These are phyloP conservation scores for Dromococcyx pavoninus DNA, from an alignment of 2,797 vertebrate species.

Conservation along the genomic window DNA sequence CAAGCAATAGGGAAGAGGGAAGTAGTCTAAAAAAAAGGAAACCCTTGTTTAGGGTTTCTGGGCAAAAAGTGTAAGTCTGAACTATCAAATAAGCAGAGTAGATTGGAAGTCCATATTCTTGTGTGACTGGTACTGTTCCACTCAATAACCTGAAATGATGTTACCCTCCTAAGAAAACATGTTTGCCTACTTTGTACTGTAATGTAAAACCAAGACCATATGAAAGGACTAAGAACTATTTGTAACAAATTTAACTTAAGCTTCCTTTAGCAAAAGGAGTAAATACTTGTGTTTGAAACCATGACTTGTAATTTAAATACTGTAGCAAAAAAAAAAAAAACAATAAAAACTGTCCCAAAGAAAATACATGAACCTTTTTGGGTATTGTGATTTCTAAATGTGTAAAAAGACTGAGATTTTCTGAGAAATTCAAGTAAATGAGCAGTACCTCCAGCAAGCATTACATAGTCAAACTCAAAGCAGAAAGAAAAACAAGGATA, in stretches of 20 bases:
- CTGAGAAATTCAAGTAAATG: slow-evolving; percentile 1
- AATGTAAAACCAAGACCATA: slow-evolving; percentile 41
- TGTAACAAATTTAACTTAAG: slow-evolving; percentile 62
- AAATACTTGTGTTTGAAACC: slow-evolving; percentile 68
- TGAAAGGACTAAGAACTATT: slow-evolving; percentile 50
- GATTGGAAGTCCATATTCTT: slow-evolving; percentile 17
- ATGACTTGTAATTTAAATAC: slow-evolving; percentile 74
- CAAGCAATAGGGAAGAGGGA: background rate
- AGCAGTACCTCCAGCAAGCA: background rate
- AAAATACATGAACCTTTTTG: slow-evolving; percentile 43
- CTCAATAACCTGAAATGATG: slow-evolving; percentile 20
- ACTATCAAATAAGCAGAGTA: background rate
- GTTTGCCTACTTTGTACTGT: slow-evolving; percentile 45
- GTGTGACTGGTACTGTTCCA: slow-evolving; percentile 33
- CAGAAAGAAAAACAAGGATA: background rate
- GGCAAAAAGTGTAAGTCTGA: slow-evolving; percentile 35
- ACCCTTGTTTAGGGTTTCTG: background rate
- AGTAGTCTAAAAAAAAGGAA: background rate
- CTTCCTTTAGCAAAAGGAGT: slow-evolving; percentile 52
- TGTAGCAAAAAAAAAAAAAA: slow-evolving; percentile 49
- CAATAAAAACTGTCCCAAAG: slow-evolving; percentile 67
- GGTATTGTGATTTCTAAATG: slow-evolving; percentile 44
- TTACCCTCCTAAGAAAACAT: slow-evolving; percentile 11
- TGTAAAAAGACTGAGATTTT: background rate
- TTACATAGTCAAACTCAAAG: background rate